These are phyloP conservation scores for Cheumatopsyche charites DNA, from an alignment of 1,140 invertebrate species.

Conservation along the genomic window DNA sequence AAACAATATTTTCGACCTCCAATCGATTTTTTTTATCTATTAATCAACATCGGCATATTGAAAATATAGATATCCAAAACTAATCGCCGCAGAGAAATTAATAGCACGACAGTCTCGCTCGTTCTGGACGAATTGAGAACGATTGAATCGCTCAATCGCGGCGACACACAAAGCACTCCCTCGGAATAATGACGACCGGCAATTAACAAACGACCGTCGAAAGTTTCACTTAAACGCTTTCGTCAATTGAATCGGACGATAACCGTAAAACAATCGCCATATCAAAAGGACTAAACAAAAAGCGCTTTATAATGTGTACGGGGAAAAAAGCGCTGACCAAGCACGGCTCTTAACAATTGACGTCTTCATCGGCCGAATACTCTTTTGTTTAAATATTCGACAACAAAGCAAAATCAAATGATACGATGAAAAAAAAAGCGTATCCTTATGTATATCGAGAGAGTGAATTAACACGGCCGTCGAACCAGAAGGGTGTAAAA, in stretches of 20 bases:
- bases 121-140: too few relatives aligned
- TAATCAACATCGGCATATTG: too few relatives aligned
- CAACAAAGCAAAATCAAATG: neutral
- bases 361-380: constrained; percentile 35
- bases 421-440: neutral
- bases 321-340: constrained; percentile 17
- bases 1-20: too few relatives aligned
- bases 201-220: neutral
- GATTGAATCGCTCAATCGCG: too few relatives aligned
- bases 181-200: too few relatives aligned
- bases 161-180: too few relatives aligned
- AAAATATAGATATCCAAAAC: too few relatives aligned
- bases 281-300: too few relatives aligned
- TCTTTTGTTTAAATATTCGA: constrained; percentile 37
- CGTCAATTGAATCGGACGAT: constrained; percentile 4
- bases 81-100: too few relatives aligned
- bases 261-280: constrained; percentile 2
- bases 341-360: constrained; percentile 34
- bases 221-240: constrained; percentile 16
- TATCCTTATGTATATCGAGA: neutral
- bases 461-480: constrained; percentile 16
- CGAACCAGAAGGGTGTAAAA: constrained; percentile 9
- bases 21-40: too few relatives aligned
- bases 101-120: too few relatives aligned
- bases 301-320: neutral